phyloP scores from a whole-genome alignment of 2,888 invertebrate genomes.

The Apodemia zela region DNA sequence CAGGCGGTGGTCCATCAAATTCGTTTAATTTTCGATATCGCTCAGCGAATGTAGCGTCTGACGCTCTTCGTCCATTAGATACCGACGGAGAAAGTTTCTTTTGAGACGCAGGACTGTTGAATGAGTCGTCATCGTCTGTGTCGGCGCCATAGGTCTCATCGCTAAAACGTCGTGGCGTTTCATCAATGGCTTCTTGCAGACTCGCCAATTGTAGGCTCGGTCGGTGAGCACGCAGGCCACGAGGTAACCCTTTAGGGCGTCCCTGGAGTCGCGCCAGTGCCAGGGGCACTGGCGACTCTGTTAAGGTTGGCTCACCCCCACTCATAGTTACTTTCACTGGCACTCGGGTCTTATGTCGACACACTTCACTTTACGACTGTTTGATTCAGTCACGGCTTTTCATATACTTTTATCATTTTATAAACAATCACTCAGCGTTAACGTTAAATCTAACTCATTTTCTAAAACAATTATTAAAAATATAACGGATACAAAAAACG shows the following conservation, averaged over 20 bases:
- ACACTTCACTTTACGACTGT: constrained; percentile 36
- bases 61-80: constrained; percentile 67
- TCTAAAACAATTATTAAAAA: background rate
- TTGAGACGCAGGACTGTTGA: constrained; percentile 49
- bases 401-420: constrained; percentile 1
- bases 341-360: constrained; percentile 36
- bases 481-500: background rate
- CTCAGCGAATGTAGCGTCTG: constrained; percentile 70
- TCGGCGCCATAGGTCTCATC: constrained; percentile 58
- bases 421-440: background rate
- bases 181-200: constrained; percentile 67
- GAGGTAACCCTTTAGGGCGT: constrained; percentile 51
- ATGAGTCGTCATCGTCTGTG: constrained; percentile 66
- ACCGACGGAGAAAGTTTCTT: constrained; percentile 47
- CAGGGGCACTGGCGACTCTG: constrained; percentile 73
- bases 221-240: constrained; percentile 59
- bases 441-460: constrained; percentile 1
- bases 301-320: constrained; percentile 64
- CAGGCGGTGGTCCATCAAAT: constrained; percentile 64
- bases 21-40: constrained; percentile 69
- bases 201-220: constrained; percentile 71
- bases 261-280: constrained; percentile 66
- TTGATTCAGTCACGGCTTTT: constrained; percentile 21
- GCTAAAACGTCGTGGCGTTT: constrained; percentile 64
- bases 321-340: constrained; percentile 50